A percentile compares a stretch with the other conserved stretches of the same genome.
Evolutionary conservation across 64 coral and sea anemone species (phyloP).

Genomic region (Actinia equina): DNA sequence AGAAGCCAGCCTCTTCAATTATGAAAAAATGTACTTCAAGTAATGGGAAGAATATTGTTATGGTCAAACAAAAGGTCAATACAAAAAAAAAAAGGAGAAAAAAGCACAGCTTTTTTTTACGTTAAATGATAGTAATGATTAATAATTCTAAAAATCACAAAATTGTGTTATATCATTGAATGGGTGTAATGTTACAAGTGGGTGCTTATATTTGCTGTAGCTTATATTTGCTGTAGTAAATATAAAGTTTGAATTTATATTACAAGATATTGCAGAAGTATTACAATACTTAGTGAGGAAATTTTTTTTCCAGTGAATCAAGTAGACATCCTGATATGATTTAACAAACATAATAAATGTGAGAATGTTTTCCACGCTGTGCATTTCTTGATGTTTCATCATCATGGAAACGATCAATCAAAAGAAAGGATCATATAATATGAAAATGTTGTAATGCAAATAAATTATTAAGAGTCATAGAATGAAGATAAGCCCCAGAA

Average conservation of each 20-base stretch:
- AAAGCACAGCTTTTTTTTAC: background rate
- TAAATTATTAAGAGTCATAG: too few relatives aligned
- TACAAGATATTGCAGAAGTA: background rate
- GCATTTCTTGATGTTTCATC: too few relatives aligned
- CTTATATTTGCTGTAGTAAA: background rate
- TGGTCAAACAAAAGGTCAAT: background rate
- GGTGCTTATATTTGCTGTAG: background rate
- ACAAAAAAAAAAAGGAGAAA: background rate
- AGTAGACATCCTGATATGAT: too few relatives aligned
- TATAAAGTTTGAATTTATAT: background rate
- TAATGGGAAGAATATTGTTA: background rate
- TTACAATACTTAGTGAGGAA: too few relatives aligned
- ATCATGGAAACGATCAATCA: too few relatives aligned
- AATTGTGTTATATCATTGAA: background rate
- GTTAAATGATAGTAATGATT: background rate
- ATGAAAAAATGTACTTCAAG: background rate
- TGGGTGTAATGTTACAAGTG: background rate
- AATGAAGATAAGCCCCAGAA: too few relatives aligned
- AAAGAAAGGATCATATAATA: too few relatives aligned
- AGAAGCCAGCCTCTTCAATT: background rate
- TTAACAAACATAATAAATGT: too few relatives aligned
- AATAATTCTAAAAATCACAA: constrained; percentile 1
- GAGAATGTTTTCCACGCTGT: too few relatives aligned
- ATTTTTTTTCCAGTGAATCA: too few relatives aligned
- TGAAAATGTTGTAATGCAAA: too few relatives aligned